Evolutionary conservation across 2,888 invertebrate genomes (phyloP), one percentile per base, ranked within the genome.

Genomic region (Busseola fusca): DNA sequence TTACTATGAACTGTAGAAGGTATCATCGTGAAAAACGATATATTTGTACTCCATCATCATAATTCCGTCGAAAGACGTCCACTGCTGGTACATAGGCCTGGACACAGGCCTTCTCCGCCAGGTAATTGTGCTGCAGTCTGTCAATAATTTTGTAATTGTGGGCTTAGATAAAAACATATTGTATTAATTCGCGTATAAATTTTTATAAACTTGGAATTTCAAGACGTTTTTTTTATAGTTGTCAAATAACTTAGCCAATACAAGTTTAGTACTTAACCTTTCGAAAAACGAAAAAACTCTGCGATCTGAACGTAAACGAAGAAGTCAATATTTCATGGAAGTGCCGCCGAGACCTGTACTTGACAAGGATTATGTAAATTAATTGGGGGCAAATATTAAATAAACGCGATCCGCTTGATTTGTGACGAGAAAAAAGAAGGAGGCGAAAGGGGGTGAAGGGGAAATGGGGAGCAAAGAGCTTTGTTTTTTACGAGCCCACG

Each of bases 301-400:
- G 14, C 27, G 42, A 67, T 69, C 14, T 54, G 10, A 64, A 54
- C 45, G 50, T 67, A 76, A 70, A 72, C 50, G 70, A 71, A 71
- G 65, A 70, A 81, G 67, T 81, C 45, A 64, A 84, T 85, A 85
- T 84, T 84, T 78, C 69, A 74, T 67, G 63, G 57, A 76, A 85
- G 82, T 84, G 81, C 73, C 82, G 79, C 74, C 77, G 77, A 81
- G 87, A 88, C 87, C 91, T 91, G 91, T 87, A 83, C 78, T 85
- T 92, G 92, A 91, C 91, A 91, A 90, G 90, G 90, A 89, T 91
- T 91, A 91, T 92, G 92, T 86, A 91, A 91, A 91, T 91, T 90
- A 89, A 91, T 91, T 88, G 91, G 87, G 88, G 89, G 85, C 85
- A 89, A 90, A 88, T 87, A 89, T 87, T 86, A 89, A 91, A 91